Percentiles rank a stretch among this genome's conserved stretches.
Conservation (phyloP, 2,888 invertebrate genomes). For the Tetramorium bicarinatum region DNA sequence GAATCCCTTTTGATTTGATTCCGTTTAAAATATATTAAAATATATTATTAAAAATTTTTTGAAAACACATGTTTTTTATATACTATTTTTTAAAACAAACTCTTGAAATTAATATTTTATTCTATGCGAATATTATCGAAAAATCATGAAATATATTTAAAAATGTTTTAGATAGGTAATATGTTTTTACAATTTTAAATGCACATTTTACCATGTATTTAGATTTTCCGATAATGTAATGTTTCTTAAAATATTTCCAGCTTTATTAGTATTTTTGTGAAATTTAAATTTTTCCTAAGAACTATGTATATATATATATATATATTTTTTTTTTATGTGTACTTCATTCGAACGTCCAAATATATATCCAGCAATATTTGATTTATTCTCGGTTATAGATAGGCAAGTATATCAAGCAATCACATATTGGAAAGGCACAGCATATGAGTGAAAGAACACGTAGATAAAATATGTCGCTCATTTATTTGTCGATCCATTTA, state of each 20-base stretch:
- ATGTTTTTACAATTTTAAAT: neutral
- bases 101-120: neutral
- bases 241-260: neutral
- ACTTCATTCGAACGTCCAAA: neutral
- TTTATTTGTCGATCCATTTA: conserved; percentile 5
- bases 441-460: neutral
- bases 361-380: neutral
- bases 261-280: neutral
- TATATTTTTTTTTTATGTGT: neutral
- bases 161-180: neutral
- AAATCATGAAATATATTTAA: neutral
- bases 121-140: neutral
- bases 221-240: neutral
- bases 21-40: neutral
- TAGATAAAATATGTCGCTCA: neutral
- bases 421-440: neutral
- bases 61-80: neutral
- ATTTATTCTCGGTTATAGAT: neutral
- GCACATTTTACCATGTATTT: neutral
- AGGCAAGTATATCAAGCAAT: neutral
- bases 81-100: neutral
- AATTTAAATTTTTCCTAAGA: neutral
- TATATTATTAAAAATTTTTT: neutral
- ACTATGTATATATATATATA: neutral
- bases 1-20: neutral